phyloP scores from a whole-genome alignment of 2,113 vertebrate genomes.

The Solenodon paradoxus region DNA sequence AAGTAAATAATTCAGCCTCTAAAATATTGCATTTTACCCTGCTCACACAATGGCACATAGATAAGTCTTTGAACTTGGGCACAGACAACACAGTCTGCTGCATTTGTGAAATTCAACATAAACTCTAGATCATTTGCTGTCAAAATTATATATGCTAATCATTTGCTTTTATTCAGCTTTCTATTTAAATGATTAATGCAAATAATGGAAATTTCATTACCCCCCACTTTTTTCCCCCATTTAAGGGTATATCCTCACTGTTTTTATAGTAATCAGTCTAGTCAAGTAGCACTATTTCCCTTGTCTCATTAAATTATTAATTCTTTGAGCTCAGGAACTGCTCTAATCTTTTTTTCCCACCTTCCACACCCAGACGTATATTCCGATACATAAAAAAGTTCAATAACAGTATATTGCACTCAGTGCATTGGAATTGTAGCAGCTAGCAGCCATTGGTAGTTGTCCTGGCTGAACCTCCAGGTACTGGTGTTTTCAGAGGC shows the following conservation, averaged over 20 bases:
- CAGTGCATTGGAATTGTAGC: neutral
- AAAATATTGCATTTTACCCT: neutral
- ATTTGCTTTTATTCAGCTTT: neutral
- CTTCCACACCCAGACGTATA: neutral
- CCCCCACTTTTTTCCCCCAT: neutral
- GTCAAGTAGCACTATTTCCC: neutral
- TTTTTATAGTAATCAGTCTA: neutral
- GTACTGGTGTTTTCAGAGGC: too few species aligned
- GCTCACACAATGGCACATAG: neutral
- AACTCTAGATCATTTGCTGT: neutral
- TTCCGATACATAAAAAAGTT: neutral
- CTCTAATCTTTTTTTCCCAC: neutral
- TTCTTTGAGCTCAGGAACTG: neutral
- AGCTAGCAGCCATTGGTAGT: rapidly evolving
- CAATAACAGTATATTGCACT: neutral
- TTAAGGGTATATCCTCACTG: neutral
- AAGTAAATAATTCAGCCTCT: neutral
- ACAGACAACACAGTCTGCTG: neutral
- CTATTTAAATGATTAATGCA: neutral
- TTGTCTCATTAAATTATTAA: neutral
- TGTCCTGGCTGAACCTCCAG: neutral
- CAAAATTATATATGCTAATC: neutral
- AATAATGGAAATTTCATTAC: neutral
- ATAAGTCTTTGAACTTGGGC: neutral
- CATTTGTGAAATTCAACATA: neutral